These are phyloP conservation scores for Austrofundulus limnaeus DNA, from an alignment of 2,113 vertebrate species.

Conservation along the genomic window DNA sequence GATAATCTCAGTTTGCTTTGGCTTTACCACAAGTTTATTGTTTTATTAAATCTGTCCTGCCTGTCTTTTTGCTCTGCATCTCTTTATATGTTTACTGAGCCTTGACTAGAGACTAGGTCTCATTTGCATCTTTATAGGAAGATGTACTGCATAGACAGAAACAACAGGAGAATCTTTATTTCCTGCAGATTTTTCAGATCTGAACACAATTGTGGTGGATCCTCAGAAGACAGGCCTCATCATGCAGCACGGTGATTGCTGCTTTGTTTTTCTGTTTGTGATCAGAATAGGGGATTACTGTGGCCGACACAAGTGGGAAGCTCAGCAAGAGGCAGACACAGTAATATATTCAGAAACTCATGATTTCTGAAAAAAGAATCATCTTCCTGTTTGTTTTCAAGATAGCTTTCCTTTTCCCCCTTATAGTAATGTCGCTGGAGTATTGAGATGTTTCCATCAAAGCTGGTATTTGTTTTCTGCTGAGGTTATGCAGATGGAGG, in stretches of 20 bases:
- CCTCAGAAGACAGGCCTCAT: conserved; percentile 68
- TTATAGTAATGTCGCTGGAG: conserved; percentile 49
- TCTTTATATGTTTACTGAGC: conserved; percentile 50
- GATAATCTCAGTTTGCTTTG: conserved; percentile 42
- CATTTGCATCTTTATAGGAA: conserved; percentile 76
- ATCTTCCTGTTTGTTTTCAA: conserved; percentile 53
- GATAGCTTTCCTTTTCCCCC: conserved; percentile 41
- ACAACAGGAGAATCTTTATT: conserved; percentile 64
- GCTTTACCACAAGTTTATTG: conserved; percentile 7
- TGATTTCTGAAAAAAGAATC: conserved; percentile 48
- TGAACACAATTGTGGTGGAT: conserved; percentile 62
- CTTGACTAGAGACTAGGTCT: conserved; percentile 47
- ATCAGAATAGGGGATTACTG: conserved; percentile 68
- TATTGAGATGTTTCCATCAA: conserved; percentile 47
- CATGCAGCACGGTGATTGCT: conserved; percentile 60
- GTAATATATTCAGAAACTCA: conserved; percentile 59
- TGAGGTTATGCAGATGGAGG: conserved; percentile 25
- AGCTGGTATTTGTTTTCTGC: conserved; percentile 41
- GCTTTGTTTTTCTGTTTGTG: conserved; percentile 71
- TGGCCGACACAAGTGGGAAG: conserved; percentile 50
- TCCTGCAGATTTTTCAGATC: conserved; percentile 58
- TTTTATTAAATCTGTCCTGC: conserved; percentile 11
- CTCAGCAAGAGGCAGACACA: conserved; percentile 45
- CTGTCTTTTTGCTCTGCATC: conserved; percentile 35
- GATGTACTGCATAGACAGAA: conserved; percentile 56